Conservation (phyloP, 2,113 vertebrate species). For the Silurus glanis region DNA sequence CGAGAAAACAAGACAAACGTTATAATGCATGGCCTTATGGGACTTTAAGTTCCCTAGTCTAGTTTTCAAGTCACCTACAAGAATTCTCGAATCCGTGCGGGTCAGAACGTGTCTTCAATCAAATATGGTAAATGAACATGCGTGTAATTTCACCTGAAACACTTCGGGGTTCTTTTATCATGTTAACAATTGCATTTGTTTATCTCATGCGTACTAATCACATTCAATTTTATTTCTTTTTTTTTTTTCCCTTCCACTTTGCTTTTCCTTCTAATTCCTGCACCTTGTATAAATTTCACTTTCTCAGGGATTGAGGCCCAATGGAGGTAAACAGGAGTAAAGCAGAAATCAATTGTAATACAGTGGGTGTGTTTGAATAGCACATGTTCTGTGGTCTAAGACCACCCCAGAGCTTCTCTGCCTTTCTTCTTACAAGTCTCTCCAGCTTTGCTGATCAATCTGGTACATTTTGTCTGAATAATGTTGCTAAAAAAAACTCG, state of each 20-base stretch:
- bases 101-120: too few species aligned
- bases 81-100: too few species aligned
- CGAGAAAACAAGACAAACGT: too few species aligned
- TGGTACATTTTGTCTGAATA: not conserved
- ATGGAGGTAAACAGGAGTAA: conserved; percentile 62
- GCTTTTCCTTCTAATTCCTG: conserved; percentile 27
- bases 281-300: not conserved
- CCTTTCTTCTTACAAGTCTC: not conserved
- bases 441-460: not conserved
- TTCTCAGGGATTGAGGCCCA: conserved; percentile 62
- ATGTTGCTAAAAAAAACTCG: not conserved
- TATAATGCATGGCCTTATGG: too few species aligned
- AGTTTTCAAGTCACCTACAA: too few species aligned
- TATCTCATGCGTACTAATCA: conserved; percentile 1
- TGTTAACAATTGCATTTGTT: not conserved
- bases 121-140: too few species aligned
- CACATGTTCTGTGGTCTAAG: not conserved
- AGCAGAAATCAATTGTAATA: not conserved
- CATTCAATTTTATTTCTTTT: not conserved
- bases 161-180: not conserved
- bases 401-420: not conserved
- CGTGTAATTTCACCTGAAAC: too few species aligned
- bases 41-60: too few species aligned
- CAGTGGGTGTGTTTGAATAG: conserved; percentile 31
- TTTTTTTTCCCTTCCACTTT: not conserved